Conservation (phyloP, 2,888 invertebrate species). For the Neria commutata region DNA sequence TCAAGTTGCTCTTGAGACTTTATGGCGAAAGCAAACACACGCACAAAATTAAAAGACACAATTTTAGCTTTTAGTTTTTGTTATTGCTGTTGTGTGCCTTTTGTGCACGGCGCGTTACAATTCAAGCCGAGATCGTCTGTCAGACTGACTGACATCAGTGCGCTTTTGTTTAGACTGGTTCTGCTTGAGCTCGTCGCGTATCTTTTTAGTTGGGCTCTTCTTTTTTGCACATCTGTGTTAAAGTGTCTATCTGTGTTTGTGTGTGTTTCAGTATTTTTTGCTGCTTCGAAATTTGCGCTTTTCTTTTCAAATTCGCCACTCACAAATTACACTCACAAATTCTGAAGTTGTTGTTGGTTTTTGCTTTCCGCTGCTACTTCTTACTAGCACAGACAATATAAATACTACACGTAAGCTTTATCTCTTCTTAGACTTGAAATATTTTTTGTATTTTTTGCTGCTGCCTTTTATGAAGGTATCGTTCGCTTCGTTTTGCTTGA, state of each 20-base stretch:
- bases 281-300: slow-evolving; percentile 2
- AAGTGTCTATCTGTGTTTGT: slow-evolving; percentile 24
- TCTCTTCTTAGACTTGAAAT: too few relatives aligned
- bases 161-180: slow-evolving; percentile 34
- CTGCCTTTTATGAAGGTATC: slow-evolving; percentile 21
- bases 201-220: slow-evolving; percentile 22
- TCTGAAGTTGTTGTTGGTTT: neutral
- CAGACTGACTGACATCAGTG: slow-evolving; percentile 42
- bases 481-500: slow-evolving; percentile 31
- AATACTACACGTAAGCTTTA: slow-evolving; percentile 17
- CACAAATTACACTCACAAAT: neutral
- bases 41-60: neutral
- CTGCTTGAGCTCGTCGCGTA: slow-evolving; percentile 31
- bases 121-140: slow-evolving; percentile 37
- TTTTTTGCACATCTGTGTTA: slow-evolving; percentile 33
- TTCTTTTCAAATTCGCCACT: neutral
- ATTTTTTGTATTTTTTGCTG: slow-evolving; percentile 17
- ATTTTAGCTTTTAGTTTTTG: neutral
- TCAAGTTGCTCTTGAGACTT: slow-evolving; percentile 32
- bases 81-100: slow-evolving; percentile 24
- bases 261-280: slow-evolving; percentile 1
- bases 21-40: slow-evolving; percentile 38
- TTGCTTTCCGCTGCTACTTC: neutral
- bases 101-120: slow-evolving; percentile 18
- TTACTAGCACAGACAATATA: too few relatives aligned